These are phyloP conservation scores for Sphaeramia orbicularis DNA, from an alignment of 2,797 vertebrate species.

Conservation along the genomic window DNA sequence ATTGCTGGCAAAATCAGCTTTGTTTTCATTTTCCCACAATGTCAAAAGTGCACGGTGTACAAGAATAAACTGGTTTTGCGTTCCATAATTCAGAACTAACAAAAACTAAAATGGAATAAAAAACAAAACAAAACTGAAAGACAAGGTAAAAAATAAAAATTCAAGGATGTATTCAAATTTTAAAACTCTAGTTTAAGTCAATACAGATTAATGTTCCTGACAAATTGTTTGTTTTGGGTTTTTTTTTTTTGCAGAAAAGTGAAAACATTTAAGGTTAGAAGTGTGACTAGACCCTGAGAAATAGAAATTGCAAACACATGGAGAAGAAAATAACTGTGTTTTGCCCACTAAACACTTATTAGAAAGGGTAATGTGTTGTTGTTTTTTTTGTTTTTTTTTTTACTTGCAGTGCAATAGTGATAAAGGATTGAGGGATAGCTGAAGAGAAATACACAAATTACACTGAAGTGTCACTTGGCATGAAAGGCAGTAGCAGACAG, in stretches of 20 bases:
- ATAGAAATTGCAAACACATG: neutral
- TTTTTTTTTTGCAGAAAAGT: neutral
- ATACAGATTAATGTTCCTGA: neutral
- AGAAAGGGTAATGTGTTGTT: slow-evolving; percentile 5
- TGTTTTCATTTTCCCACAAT: no score
- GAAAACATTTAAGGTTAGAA: neutral
- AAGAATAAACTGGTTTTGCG: no score
- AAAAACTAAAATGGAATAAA: no score
- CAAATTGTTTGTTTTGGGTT: neutral
- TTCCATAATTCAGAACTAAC: no score
- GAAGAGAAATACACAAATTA: slow-evolving; percentile 2
- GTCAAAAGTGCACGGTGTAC: no score
- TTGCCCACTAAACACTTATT: neutral
- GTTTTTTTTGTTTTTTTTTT: neutral
- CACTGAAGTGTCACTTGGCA: neutral
- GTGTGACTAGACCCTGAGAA: neutral
- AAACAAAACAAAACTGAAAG: no score
- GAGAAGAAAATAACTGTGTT: neutral
- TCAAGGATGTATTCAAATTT: no score
- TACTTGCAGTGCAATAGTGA: neutral
- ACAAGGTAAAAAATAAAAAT: no score
- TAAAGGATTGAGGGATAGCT: neutral
- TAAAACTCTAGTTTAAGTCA: no score
- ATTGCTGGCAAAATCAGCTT: no score
- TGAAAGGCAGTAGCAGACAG: slow-evolving; percentile 20